Base-by-base conservation (phyloP, 2,888 invertebrate species). In the Catocala fraxini region DNA sequence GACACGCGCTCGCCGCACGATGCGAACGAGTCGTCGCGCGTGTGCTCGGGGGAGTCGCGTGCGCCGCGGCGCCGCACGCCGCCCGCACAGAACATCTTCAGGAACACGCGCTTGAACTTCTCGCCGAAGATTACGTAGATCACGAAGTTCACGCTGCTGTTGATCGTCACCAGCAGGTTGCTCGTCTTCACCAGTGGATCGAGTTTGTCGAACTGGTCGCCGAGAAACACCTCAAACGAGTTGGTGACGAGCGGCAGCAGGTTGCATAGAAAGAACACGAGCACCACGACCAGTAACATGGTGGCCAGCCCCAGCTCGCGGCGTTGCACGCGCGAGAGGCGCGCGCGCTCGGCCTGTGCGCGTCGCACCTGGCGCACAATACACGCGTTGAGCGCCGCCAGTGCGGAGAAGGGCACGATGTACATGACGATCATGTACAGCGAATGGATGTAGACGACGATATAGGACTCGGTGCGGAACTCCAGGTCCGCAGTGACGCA, bases 41-140 rank as follows among this genome's bases (percentile, higher is more conserved):
- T 97, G 79, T 93, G 86, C 65, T 87, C 96, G 90, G 82, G 95
- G 85, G 91, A 97, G 96, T 78, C 97, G 95, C 83, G 96, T 95
- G 61, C 67, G 42, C 78, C 72, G 48, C 84, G 74, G 95, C 96
- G 95, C 61, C 95, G 93, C 73, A 95, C 87, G 12, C 93, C 92
- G 51, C 95, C 91, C 77, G 96, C 96, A 90, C 97, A 97, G 93
- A 97, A 97, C 89, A 97, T 95, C 89, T 96, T 95, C 74, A 97
- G 91, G 89, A 98, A 98, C 71, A 98, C 96, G 67, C 97, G 95
- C 86, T 98, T 97, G 93, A 99, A 99, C 89, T 99, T 99, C 88
- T 99, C 98, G 0, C 99, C 99, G 89, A 99, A 99, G 73, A 99
- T 99, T 73, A 99, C 99, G 94, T 99, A 99, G 80, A 99, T 98